Percentiles rank a stretch among this genome's conserved stretches.
These are phyloP conservation scores for Phthorimaea operculella DNA, from an alignment of 1,140 invertebrate genomes.

Conservation along the genomic window DNA sequence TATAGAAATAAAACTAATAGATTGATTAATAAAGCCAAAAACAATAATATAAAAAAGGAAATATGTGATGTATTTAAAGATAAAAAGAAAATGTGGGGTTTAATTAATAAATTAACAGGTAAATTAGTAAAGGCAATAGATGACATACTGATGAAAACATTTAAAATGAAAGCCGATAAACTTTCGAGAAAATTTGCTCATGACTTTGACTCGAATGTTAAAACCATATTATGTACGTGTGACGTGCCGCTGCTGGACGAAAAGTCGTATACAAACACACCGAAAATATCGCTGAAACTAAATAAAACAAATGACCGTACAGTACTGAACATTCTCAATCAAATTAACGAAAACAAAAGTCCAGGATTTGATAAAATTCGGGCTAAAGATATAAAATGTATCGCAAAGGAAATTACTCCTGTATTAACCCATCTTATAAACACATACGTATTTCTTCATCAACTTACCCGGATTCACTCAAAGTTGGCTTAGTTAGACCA, in stretches of 20 bases:
- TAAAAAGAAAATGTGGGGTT: conserved; percentile 6
- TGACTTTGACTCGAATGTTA: not conserved
- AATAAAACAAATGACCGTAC: not conserved
- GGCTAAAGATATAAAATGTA: not conserved
- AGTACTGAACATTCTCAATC: not conserved
- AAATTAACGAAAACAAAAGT: not conserved
- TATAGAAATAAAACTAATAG: conserved; percentile 10
- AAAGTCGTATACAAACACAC: not conserved
- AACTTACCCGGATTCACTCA: not conserved
- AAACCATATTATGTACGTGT: not conserved
- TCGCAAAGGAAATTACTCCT: not conserved
- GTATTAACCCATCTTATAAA: not conserved
- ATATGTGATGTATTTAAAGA: conserved; percentile 7
- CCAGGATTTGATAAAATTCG: not conserved
- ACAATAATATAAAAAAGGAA: conserved; percentile 7
- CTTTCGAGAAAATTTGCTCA: not conserved
- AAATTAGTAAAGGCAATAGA: conserved; percentile 9
- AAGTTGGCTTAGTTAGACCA: not conserved
- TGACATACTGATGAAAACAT: conserved; percentile 6
- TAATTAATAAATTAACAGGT: conserved; percentile 10
- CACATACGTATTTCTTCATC: not conserved
- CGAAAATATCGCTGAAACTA: not conserved
- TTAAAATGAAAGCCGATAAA: not conserved
- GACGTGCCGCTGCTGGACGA: not conserved
- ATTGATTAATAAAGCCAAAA: conserved; percentile 1